Evolutionary conservation across 2,888 invertebrate genomes (phyloP), one percentile per base, ranked within the genome.

Genomic region (Nyleta sp.): DNA sequence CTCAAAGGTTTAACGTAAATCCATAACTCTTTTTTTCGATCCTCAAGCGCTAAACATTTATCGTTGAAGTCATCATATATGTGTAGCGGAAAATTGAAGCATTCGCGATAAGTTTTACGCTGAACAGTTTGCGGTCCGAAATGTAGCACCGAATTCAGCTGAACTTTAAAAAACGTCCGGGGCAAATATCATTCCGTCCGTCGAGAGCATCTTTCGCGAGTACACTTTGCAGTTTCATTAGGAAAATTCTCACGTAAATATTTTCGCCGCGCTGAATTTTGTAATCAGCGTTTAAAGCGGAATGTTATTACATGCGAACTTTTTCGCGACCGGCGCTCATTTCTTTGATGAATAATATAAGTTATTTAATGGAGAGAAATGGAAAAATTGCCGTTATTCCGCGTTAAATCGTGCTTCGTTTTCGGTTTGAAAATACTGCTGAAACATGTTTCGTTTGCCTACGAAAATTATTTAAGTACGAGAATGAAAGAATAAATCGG

Each of bases 401-500:
- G 17, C 15, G 33, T 65, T 50, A 46, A 72, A 57, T 73, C 40
- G 18, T 38, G 52, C 31, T 67, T 31, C 59, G 52, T 52, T 57
- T 53, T 44, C 38, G 35, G 17, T 44, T 68, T 44, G 13, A 67
- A 67, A 68, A 46, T 68, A 68, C 52, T 53, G 17, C 52, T 42
- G 33, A 72, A 64, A 64, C 35, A 8, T 15, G 57, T 52, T 65
- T 75, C 55, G 48, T 75, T 62, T 55, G 42, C 57, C 13, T 57
- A 64, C 48, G 68, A 62, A 75, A 75, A 75, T 57, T 44, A 52
- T 62, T 55, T 60, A 52, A 65, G 60, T 48, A 40, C 31, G 35
- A 50, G 40, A 40, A 60, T 46, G 52, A 62, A 71, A 71, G 44
- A 33, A 33, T 55, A 48, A 64, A 64, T 31, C 15, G 28, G 18